These are phyloP conservation scores for Onthophagus taurus DNA, from an alignment of 1,140 invertebrate species.

Conservation along the genomic window DNA sequence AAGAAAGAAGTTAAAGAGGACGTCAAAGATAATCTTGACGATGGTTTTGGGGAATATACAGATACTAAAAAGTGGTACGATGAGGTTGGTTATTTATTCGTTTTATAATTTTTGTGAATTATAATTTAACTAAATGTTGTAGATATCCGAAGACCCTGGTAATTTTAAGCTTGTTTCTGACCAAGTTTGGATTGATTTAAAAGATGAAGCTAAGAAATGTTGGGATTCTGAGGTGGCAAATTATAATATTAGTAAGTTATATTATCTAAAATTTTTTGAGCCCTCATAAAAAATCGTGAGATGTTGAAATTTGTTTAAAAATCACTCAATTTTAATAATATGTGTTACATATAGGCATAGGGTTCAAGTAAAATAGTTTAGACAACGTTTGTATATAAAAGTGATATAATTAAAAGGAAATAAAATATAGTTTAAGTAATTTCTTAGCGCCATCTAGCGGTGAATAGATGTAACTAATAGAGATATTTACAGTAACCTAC, in stretches of 20 bases:
- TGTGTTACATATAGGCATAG: no score
- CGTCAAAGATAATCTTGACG: not conserved
- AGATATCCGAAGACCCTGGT: constrained; percentile 1
- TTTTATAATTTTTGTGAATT: no score
- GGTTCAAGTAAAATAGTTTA: no score
- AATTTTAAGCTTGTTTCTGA: constrained; percentile 24
- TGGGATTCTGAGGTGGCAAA: constrained; percentile 49
- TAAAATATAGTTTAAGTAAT: constrained; percentile 6
- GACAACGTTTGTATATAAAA: no score
- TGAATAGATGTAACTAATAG: no score
- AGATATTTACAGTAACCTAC: no score
- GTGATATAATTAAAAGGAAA: no score
- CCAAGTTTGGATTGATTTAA: constrained; percentile 44
- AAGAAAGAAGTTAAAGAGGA: not conserved
- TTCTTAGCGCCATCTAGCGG: not conserved
- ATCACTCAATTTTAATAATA: no score
- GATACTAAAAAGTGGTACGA: not conserved
- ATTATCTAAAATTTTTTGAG: not conserved
- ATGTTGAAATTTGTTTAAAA: no score
- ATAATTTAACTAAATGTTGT: no score
- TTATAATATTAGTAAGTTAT: constrained; percentile 45
- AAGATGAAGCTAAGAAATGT: constrained; percentile 50
- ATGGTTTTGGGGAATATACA: not conserved
- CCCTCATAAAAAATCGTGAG: no score
- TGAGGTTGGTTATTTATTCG: not conserved